A percentile compares a stretch with the other conserved stretches of the same genome.
phyloP scores from a whole-genome alignment of 1,140 invertebrate species.

The Drosophila albomicans region DNA sequence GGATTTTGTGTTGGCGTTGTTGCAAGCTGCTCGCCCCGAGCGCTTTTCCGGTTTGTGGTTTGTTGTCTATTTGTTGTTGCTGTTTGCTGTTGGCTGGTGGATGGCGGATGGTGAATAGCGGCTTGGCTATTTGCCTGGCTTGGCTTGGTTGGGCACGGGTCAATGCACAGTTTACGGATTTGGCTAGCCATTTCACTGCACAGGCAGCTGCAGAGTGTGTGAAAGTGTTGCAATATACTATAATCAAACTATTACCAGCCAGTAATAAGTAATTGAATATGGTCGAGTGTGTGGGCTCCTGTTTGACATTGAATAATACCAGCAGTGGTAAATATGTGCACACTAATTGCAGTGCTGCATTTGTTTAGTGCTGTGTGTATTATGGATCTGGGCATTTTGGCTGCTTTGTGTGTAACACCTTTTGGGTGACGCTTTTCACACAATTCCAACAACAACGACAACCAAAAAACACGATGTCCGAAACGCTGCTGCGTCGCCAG shows the following conservation, averaged over 20 bases:
- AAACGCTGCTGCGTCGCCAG: constrained; percentile 34
- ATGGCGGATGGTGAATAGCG: constrained; percentile 13
- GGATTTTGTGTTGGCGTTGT: constrained; percentile 20
- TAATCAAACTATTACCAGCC: constrained; percentile 28
- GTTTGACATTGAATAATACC: constrained; percentile 79
- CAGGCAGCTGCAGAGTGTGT: constrained; percentile 55
- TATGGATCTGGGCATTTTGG: constrained; percentile 52
- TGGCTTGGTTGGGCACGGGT: constrained; percentile 55
- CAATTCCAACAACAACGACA: constrained; percentile 5
- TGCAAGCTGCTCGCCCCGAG: constrained; percentile 18
- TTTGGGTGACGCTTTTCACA: constrained; percentile 39
- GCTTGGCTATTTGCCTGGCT: constrained; percentile 29
- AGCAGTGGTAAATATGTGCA: constrained; percentile 33
- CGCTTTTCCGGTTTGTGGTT: constrained; percentile 64
- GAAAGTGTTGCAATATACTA: constrained; percentile 73
- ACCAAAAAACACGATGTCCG: not conserved
- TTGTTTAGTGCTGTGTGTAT: not conserved
- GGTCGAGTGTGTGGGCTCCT: constrained; percentile 22
- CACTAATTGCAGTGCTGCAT: constrained; percentile 8
- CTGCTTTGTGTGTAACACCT: constrained; percentile 7
- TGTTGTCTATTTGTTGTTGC: constrained; percentile 1
- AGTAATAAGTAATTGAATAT: constrained; percentile 54
- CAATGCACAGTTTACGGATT: constrained; percentile 82
- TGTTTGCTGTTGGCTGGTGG: constrained; percentile 3
- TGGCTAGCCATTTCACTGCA: constrained; percentile 68